Conservation (phyloP, 2,888 invertebrate genomes). For the Acholoe squamosa region DNA sequence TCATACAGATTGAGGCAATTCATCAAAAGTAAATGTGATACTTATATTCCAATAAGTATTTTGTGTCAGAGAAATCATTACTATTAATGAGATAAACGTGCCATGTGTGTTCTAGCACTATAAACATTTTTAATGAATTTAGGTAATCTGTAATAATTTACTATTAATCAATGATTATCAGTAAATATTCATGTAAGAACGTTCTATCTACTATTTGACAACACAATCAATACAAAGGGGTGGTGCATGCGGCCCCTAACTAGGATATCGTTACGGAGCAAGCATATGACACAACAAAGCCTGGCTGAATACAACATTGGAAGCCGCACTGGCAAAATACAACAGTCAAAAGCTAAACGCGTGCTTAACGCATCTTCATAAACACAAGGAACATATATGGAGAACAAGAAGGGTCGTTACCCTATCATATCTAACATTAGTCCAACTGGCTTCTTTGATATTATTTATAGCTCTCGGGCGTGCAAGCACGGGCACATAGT, state of each 20-base stretch:
- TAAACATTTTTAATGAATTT: too few relatives aligned
- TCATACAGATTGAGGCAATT: not conserved
- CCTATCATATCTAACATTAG: slow-evolving; percentile 64
- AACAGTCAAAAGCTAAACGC: slow-evolving; percentile 10
- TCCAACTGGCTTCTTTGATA: slow-evolving; percentile 73
- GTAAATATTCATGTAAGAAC: not conserved
- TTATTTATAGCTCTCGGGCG: slow-evolving; percentile 81
- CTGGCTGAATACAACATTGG: not conserved
- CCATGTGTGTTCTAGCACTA: too few relatives aligned
- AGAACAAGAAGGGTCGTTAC: slow-evolving; percentile 56
- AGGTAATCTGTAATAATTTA: too few relatives aligned
- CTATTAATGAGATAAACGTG: too few relatives aligned
- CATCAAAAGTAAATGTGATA: too few relatives aligned
- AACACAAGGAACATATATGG: slow-evolving; percentile 30
- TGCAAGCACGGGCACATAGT: slow-evolving; percentile 83
- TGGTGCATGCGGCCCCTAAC: not conserved
- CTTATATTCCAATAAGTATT: too few relatives aligned
- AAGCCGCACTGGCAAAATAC: slow-evolving; percentile 9
- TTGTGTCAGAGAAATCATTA: too few relatives aligned
- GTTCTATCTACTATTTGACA: not conserved
- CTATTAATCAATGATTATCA: too few relatives aligned
- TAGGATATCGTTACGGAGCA: not conserved
- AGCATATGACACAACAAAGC: slow-evolving; percentile 15
- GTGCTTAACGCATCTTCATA: not conserved
- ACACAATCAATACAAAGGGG: not conserved